These are phyloP conservation scores for Cranoglanis bouderius DNA, from an alignment of 2,113 vertebrate genomes.

Conservation along the genomic window DNA sequence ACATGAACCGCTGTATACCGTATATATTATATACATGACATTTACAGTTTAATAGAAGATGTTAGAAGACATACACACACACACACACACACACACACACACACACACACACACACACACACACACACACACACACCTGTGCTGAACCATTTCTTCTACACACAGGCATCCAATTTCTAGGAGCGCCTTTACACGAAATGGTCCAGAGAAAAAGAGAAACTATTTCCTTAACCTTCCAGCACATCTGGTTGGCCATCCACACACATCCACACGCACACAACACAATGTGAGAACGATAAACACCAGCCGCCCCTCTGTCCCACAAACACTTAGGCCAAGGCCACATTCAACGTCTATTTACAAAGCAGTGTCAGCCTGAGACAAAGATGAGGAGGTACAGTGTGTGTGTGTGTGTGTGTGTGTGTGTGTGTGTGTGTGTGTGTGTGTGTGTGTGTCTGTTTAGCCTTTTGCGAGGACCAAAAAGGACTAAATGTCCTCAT, in stretches of 20 bases:
- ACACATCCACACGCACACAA: slow-evolving; percentile 24
- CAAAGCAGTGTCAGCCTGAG: slow-evolving; percentile 47
- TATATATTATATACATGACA: not conserved
- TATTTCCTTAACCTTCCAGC: slow-evolving; percentile 9
- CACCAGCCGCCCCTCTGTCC: slow-evolving; percentile 19
- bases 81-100: slow-evolving; percentile 14
- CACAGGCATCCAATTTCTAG: not conserved
- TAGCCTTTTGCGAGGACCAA: not conserved
- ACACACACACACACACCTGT: slow-evolving; percentile 22
- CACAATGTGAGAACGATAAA: slow-evolving; percentile 35
- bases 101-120: not conserved
- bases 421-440: slow-evolving; percentile 23
- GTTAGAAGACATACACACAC: not conserved
- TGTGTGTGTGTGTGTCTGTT: not conserved
- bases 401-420: slow-evolving; percentile 29
- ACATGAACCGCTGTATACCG: not conserved
- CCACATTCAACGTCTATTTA: slow-evolving; percentile 39
- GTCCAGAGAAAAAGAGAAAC: not conserved
- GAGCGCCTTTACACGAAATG: not conserved
- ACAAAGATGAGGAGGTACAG: slow-evolving; percentile 48
- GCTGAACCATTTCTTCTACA: not conserved
- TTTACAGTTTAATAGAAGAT: not conserved
- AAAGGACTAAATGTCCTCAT: not conserved
- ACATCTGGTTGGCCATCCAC: slow-evolving; percentile 27
- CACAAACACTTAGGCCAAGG: slow-evolving; percentile 33